phyloP scores from a whole-genome alignment of 1,140 invertebrate species.

The Hirudo medicinalis region DNA sequence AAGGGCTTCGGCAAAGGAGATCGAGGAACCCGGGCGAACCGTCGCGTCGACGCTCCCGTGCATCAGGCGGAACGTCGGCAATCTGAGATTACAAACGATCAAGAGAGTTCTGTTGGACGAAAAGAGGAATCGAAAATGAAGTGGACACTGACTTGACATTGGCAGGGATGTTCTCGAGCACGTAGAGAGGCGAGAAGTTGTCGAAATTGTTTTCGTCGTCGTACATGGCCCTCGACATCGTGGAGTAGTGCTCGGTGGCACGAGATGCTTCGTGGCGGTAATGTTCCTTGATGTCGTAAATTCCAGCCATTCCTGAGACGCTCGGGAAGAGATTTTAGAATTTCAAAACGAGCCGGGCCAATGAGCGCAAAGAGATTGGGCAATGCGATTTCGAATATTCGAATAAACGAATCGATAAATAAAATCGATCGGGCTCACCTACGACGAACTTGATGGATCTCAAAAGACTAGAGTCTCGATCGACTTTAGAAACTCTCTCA shows the following conservation, averaged over 20 bases:
- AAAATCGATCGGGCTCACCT: not conserved
- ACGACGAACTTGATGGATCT: conserved; percentile 13
- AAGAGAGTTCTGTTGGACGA: not conserved
- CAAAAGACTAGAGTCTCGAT: not conserved
- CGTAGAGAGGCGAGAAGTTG: conserved; percentile 33
- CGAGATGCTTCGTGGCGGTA: conserved; percentile 33
- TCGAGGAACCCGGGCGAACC: conserved; percentile 30
- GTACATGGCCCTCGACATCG: conserved; percentile 36
- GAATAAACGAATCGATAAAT: not conserved
- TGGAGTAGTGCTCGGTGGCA: conserved; percentile 36
- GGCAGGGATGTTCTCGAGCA: conserved; percentile 26
- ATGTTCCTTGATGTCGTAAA: conserved; percentile 37
- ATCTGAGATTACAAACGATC: conserved; percentile 27
- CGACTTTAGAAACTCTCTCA: not conserved
- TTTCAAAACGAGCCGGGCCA: not conserved
- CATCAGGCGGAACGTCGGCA: conserved; percentile 32
- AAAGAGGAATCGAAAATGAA: not conserved
- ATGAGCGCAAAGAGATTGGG: not conserved
- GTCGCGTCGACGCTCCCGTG: conserved; percentile 35
- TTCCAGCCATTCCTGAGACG: conserved; percentile 36
- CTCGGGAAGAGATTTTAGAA: not conserved
- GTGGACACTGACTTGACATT: conserved; percentile 26
- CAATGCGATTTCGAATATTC: not conserved
- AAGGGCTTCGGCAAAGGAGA: conserved; percentile 30
- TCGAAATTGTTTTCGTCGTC: conserved; percentile 34